Evolutionary conservation across 2,888 invertebrate species (phyloP), one percentile per base, ranked within the genome.

Genomic region (Aricia artaxerxes): DNA sequence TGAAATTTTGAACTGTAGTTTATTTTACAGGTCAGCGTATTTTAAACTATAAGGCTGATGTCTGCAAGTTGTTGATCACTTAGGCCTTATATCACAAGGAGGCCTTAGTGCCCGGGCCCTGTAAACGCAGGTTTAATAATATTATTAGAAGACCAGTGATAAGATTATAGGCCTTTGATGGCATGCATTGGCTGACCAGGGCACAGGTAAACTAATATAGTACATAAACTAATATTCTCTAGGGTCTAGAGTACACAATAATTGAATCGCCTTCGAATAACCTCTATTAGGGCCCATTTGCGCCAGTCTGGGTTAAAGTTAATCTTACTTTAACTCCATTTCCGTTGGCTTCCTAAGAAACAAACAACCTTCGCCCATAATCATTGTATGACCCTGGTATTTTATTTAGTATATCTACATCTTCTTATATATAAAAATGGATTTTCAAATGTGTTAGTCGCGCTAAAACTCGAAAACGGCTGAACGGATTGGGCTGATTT

Each of bases 191-290:
- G 16, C 57, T 24, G 69, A 69, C 69, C 35, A 69, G 35, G 35
- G 69, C 35, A 35, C 69, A 69, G 69, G 69, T 69, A 35, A 69
- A 35, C 69, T 69, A 69, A 35, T 69, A 69, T 40, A 64, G 31
- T 69, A 24, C 4, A 69, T 35, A 35, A 69, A 69, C 13, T 35
- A 35, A 69, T 64, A 64, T 64, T 64, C 64, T 64, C 11, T 64
- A 31, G 9, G 11, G 69, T 64, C 11, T 64, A 31, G 9, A 4
- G 69, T 13, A 35, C 69, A 69, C 31, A 69, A 69, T 69, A 69
- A 69, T 35, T 69, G 69, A 69, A 69, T 69, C 69, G 3, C 35
- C 35, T 69, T 35, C 11, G 69, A 69, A 35, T 69, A 35, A 13
- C 31, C 69, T 69, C 35, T 13, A 13, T 69, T 69, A 69, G 13